These are phyloP conservation scores for Conus canariensis DNA, from an alignment of 2,888 invertebrate species.

Conservation along the genomic window DNA sequence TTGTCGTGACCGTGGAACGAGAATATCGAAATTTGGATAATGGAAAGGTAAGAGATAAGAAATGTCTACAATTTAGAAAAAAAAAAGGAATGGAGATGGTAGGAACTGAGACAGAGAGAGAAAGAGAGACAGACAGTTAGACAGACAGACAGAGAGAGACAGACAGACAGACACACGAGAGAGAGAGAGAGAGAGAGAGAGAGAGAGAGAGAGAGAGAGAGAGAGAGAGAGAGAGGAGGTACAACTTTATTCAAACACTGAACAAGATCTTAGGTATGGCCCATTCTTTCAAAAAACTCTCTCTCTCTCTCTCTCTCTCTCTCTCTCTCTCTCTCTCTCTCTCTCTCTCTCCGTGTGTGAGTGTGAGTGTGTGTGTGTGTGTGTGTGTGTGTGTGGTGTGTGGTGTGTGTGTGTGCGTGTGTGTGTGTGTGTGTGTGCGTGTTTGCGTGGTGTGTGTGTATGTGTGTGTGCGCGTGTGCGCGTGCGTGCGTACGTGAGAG, in stretches of 20 bases:
- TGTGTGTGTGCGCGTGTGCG: no score
- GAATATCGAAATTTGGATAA: no score
- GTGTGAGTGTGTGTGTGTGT: slow-evolving; percentile 12
- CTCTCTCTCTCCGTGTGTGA: neutral
- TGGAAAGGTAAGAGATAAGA: no score
- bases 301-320: neutral
- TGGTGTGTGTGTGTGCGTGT: neutral
- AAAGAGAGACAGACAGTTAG: neutral
- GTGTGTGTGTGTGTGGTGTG: neutral
- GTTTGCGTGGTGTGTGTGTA: no score
- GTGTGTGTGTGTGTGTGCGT: neutral
- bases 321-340: neutral
- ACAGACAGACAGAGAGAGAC: neutral
- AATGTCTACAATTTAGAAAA: no score
- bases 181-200: neutral
- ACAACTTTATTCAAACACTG: neutral
- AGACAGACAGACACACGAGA: neutral
- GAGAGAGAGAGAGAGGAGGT: neutral
- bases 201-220: neutral
- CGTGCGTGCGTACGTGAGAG: no score
- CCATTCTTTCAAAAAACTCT: no score
- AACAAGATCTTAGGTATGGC: neutral
- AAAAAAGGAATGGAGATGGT: neutral
- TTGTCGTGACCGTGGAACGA: no score
- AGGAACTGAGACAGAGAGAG: neutral